Evolutionary conservation across 2,888 invertebrate species (phyloP).

Genomic region (Punctoribates punctum): DNA sequence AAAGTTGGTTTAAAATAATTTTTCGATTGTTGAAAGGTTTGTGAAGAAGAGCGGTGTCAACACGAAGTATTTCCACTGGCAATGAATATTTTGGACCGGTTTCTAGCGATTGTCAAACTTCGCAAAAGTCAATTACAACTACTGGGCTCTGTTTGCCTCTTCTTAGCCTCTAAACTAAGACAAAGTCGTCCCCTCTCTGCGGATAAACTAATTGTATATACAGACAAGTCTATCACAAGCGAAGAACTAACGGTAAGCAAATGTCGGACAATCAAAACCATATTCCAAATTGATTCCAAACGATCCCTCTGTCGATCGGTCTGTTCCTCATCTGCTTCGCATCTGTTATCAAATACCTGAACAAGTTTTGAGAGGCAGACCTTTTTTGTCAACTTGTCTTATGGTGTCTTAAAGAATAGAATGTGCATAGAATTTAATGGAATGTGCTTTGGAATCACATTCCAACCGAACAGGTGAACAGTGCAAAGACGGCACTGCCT

Average conservation of each 20-base stretch:
- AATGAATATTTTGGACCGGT: constrained; percentile 88
- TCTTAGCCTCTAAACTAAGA: constrained; percentile 87
- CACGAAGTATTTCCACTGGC: constrained; percentile 90
- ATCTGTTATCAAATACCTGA: constrained; percentile 33
- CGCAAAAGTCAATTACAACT: constrained; percentile 83
- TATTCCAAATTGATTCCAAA: not conserved
- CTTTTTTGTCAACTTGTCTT: constrained; percentile 32
- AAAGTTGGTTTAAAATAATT: too few species aligned
- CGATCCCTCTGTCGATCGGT: not conserved
- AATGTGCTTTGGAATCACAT: too few species aligned
- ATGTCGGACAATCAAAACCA: not conserved
- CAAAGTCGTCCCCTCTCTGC: constrained; percentile 69
- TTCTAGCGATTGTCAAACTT: constrained; percentile 77
- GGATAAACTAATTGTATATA: constrained; percentile 81
- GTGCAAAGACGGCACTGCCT: not conserved
- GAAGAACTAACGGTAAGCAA: constrained; percentile 81
- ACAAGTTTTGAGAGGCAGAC: constrained; percentile 16
- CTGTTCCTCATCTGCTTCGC: constrained; percentile 28
- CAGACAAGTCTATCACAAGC: constrained; percentile 84
- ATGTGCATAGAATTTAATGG: not conserved
- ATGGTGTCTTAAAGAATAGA: not conserved
- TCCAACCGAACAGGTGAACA: constrained; percentile 25
- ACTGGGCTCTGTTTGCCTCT: constrained; percentile 82
- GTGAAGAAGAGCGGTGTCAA: constrained; percentile 86
- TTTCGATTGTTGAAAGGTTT: constrained; percentile 78